Evolutionary conservation across 2,888 invertebrate genomes (phyloP).

Genomic region (Caradrina clavipalpis): DNA sequence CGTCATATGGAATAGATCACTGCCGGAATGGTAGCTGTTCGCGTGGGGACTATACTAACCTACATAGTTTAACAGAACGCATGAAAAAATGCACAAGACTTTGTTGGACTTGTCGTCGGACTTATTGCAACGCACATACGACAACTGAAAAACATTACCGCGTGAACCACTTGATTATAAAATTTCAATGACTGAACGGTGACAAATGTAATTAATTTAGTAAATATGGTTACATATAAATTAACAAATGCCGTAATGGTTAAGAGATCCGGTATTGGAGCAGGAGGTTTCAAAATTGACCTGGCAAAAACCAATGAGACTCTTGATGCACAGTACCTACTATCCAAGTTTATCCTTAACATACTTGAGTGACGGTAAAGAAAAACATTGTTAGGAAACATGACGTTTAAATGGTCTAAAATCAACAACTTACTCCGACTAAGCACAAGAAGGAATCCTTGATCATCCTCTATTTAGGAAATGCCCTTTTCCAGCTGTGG

Average conservation of each 20-base stretch:
- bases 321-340: background rate
- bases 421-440: background rate
- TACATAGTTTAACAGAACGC: too few species aligned
- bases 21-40: too few species aligned
- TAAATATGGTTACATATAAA: background rate
- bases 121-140: background rate
- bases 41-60: too few species aligned
- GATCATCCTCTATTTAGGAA: constrained; percentile 1
- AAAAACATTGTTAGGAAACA: background rate
- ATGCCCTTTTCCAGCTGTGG: constrained; percentile 6
- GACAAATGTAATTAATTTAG: background rate
- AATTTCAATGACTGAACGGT: too few species aligned
- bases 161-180: background rate
- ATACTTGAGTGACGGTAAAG: background rate
- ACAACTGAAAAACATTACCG: background rate
- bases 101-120: too few species aligned
- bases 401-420: background rate
- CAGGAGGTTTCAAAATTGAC: background rate
- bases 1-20: background rate
- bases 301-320: background rate
- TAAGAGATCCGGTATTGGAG: background rate
- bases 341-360: background rate
- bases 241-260: background rate
- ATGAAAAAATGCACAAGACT: too few species aligned
- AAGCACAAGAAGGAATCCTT: background rate